A percentile compares a stretch with the other conserved stretches of the same genome.
Conservation (phyloP, 1,140 invertebrate genomes). For the Drosophila saltans region DNA sequence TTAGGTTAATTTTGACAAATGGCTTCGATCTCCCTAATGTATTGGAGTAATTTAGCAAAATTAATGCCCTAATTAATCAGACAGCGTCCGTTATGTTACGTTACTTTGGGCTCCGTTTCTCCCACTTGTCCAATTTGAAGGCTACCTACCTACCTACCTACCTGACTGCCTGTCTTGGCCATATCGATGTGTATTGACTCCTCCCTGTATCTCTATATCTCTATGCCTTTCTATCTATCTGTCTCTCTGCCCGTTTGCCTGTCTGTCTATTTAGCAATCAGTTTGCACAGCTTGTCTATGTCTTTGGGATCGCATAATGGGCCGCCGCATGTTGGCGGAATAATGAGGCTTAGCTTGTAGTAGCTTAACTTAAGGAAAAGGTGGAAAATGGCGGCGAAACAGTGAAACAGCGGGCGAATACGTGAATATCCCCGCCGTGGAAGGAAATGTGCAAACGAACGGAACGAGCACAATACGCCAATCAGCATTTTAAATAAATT, state of each 20-base stretch:
- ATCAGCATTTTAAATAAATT: conserved; percentile 60
- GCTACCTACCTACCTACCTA: conserved; percentile 43
- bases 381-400: conserved; percentile 13
- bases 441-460: conserved; percentile 31
- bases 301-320: conserved; percentile 23
- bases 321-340: conserved; percentile 22
- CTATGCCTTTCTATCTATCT: conserved; percentile 60
- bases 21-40: conserved; percentile 80
- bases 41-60: conserved; percentile 83
- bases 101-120: conserved; percentile 3
- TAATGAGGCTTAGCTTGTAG: conserved; percentile 63
- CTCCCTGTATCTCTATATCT: conserved; percentile 13
- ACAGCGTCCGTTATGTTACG: conserved; percentile 34
- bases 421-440: conserved; percentile 31
- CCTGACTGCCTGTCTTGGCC: conserved; percentile 29
- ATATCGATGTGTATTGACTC: conserved; percentile 53
- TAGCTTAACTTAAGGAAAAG: conserved; percentile 39
- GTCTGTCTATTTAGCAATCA: conserved; percentile 65
- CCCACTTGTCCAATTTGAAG: conserved; percentile 21
- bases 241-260: conserved; percentile 49
- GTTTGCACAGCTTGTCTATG: conserved; percentile 56
- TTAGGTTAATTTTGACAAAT: conserved; percentile 83
- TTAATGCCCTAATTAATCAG: conserved; percentile 81
- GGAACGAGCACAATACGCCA: conserved; percentile 51
- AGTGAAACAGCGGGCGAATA: conserved; percentile 22